These are phyloP conservation scores for Notothenia rossii DNA, from an alignment of 2,113 vertebrate genomes.

Conservation along the genomic window DNA sequence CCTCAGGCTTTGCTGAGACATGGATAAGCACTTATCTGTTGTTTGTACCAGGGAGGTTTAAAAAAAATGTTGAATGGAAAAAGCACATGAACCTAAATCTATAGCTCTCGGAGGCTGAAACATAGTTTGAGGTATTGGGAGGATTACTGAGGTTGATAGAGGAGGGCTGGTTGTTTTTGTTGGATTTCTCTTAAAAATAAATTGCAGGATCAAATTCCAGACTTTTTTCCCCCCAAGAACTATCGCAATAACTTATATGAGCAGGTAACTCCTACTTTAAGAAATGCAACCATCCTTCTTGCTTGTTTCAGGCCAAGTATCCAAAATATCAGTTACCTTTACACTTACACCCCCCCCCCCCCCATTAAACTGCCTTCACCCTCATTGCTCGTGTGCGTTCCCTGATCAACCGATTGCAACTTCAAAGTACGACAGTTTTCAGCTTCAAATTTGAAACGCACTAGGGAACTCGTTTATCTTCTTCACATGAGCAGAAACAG, in stretches of 20 bases:
- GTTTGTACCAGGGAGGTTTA: slow-evolving; percentile 30
- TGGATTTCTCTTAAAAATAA: neutral
- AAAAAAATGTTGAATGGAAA: neutral
- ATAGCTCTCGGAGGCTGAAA: neutral
- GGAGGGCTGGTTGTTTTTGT: neutral
- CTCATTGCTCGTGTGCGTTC: no score
- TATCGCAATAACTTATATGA: neutral
- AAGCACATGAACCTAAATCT: slow-evolving; percentile 15
- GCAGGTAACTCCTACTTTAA: neutral
- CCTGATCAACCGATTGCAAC: neutral
- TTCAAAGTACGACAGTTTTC: neutral
- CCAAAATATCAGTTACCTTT: no score
- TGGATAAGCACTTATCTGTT: slow-evolving; percentile 58
- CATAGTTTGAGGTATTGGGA: neutral
- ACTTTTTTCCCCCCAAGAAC: neutral
- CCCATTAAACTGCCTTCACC: no score
- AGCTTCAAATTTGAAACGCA: neutral
- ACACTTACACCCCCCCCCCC: no score
- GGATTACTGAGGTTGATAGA: slow-evolving; percentile 4
- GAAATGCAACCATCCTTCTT: neutral
- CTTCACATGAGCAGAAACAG: neutral
- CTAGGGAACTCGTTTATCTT: neutral
- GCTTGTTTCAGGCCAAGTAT: neutral
- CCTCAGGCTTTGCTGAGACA: slow-evolving; percentile 47
- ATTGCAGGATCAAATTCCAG: neutral